A percentile compares a stretch with the other conserved stretches of the same genome.
These are phyloP conservation scores for Drosophila mercatorum DNA, from an alignment of 2,888 invertebrate genomes.

Conservation along the genomic window DNA sequence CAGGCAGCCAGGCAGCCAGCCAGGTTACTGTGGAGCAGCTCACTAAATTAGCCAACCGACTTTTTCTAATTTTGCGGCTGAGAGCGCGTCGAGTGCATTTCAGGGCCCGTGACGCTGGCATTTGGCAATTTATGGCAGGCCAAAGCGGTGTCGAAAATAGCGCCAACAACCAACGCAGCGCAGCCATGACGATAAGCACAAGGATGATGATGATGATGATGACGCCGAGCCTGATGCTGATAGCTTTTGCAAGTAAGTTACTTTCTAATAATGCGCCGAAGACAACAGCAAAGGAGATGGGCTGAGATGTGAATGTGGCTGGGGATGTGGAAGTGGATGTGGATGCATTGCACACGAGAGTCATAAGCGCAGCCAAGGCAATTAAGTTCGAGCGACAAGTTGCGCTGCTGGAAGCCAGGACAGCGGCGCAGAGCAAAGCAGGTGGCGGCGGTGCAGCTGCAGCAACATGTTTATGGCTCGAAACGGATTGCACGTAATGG, in stretches of 20 bases:
- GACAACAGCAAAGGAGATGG: slow-evolving; percentile 35
- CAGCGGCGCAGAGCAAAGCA: slow-evolving; percentile 29
- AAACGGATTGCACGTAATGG: slow-evolving; percentile 81
- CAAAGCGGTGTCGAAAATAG: slow-evolving; percentile 78
- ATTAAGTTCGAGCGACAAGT: slow-evolving; percentile 81
- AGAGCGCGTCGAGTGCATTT: slow-evolving; percentile 65
- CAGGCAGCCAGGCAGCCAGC: neutral
- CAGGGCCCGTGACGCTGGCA: slow-evolving; percentile 68
- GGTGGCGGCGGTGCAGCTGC: slow-evolving; percentile 51
- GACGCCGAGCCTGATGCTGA: slow-evolving; percentile 60
- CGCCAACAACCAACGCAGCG: slow-evolving; percentile 58
- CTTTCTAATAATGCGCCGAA: slow-evolving; percentile 72
- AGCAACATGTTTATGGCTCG: slow-evolving; percentile 79
- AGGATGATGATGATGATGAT: slow-evolving; percentile 54
- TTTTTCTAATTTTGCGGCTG: slow-evolving; percentile 63
- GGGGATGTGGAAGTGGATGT: slow-evolving; percentile 54
- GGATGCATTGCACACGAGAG: slow-evolving; percentile 81
- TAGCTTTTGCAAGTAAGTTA: slow-evolving; percentile 71
- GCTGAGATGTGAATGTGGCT: slow-evolving; percentile 34
- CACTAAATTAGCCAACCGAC: slow-evolving; percentile 66
- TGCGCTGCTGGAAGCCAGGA: slow-evolving; percentile 78
- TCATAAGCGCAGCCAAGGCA: slow-evolving; percentile 78
- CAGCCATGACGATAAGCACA: slow-evolving; percentile 24
- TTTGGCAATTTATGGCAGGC: slow-evolving; percentile 78
- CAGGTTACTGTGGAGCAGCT: slow-evolving; percentile 31